A percentile compares a stretch with the other conserved stretches of the same genome.
Evolutionary conservation across 1,140 invertebrate genomes (phyloP).

Genomic region (Bombyx mori): DNA sequence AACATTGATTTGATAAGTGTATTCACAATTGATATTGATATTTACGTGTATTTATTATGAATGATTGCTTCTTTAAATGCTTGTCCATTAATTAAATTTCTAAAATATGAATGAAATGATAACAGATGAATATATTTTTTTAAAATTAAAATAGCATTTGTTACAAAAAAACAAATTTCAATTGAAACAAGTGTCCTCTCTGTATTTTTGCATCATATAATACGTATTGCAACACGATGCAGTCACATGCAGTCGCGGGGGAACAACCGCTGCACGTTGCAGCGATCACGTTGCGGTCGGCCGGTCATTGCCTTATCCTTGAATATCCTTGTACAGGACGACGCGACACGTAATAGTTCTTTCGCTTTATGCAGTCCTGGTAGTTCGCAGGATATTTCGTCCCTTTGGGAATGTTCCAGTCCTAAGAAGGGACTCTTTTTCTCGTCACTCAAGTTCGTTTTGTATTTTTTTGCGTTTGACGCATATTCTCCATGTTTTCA

Average conservation of each 20-base stretch:
- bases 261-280: slow-evolving; percentile 37
- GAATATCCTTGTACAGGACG: slow-evolving; percentile 66
- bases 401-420: slow-evolving; percentile 65
- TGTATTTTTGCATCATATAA: too few relatives aligned
- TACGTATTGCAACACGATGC: too few relatives aligned
- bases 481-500: not conserved
- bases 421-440: slow-evolving; percentile 19
- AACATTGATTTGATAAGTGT: too few relatives aligned
- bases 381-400: slow-evolving; percentile 71
- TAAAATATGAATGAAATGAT: too few relatives aligned
- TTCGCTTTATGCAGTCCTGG: slow-evolving; percentile 56
- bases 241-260: slow-evolving; percentile 15
- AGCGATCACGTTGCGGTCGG: slow-evolving; percentile 17
- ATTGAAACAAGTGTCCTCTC: too few relatives aligned
- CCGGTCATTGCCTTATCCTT: slow-evolving; percentile 57
- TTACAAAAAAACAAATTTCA: too few relatives aligned
- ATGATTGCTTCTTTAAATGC: too few relatives aligned
- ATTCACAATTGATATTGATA: too few relatives aligned
- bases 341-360: slow-evolving; percentile 38
- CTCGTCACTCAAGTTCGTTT: not conserved
- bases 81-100: too few relatives aligned
- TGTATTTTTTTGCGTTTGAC: not conserved
- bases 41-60: too few relatives aligned
- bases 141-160: too few relatives aligned
- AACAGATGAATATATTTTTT: too few relatives aligned